Evolutionary conservation across 1,140 invertebrate genomes (phyloP).

Genomic region (Stegodyphus dumicola): DNA sequence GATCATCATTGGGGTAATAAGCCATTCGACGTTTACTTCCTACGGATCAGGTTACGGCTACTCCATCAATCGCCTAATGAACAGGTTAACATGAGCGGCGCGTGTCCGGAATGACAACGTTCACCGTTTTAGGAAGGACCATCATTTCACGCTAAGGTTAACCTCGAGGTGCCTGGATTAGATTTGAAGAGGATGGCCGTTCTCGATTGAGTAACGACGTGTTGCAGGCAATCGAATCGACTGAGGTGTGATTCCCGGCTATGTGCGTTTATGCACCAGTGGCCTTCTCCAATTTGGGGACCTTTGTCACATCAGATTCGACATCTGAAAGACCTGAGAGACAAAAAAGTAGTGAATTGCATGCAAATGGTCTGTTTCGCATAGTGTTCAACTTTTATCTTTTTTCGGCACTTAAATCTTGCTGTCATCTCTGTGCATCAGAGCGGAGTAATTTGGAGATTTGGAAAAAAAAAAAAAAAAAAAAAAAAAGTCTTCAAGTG

Average conservation of each 20-base stretch:
- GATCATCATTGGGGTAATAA: too few species aligned
- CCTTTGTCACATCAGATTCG: slow-evolving; percentile 1
- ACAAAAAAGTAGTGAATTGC: slow-evolving; percentile 32
- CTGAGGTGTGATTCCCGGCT: slow-evolving; percentile 59
- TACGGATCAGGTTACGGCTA: too few species aligned
- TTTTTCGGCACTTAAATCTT: not conserved
- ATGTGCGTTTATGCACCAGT: slow-evolving; percentile 51
- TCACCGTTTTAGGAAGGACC: not conserved
- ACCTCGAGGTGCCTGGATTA: not conserved
- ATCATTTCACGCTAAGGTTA: not conserved
- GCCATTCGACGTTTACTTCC: too few species aligned
- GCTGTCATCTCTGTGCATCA: too few species aligned
- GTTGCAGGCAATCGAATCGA: not conserved
- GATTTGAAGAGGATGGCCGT: not conserved
- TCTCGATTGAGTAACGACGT: slow-evolving; percentile 36
- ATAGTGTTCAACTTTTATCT: not conserved
- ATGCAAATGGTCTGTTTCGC: slow-evolving; percentile 19
- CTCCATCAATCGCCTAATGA: not conserved
- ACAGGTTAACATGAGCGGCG: not conserved
- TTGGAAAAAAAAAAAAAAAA: too few species aligned
- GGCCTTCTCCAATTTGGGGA: not conserved
- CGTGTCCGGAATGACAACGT: not conserved
- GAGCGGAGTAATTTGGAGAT: too few species aligned
- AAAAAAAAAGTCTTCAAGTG: too few species aligned
- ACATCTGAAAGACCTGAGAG: slow-evolving; percentile 9